Conservation (phyloP, 2,113 vertebrate species). For the Pagrus major region DNA sequence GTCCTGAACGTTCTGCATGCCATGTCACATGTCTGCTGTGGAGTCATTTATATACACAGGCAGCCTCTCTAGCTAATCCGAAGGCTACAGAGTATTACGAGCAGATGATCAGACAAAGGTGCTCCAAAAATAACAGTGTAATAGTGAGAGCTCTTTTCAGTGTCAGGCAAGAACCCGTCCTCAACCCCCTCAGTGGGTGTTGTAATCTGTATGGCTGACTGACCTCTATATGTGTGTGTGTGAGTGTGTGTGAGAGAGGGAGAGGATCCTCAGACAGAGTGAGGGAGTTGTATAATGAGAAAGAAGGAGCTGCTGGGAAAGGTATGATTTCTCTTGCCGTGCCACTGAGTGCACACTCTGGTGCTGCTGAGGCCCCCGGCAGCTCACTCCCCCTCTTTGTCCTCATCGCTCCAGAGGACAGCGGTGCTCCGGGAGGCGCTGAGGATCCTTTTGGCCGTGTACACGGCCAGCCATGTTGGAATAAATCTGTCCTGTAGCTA, state of each 20-base stretch:
- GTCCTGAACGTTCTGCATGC: background rate
- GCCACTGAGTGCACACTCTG: constrained; percentile 17
- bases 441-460: constrained; percentile 34
- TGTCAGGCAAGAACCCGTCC: constrained; percentile 31
- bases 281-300: constrained; percentile 54
- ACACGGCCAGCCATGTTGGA: constrained; percentile 36
- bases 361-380: constrained; percentile 14
- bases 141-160: constrained; percentile 27
- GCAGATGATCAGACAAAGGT: constrained; percentile 13
- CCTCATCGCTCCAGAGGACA: constrained; percentile 47
- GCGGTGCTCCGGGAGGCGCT: constrained; percentile 17
- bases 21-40: background rate
- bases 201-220: constrained; percentile 59
- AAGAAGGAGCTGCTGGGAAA: constrained; percentile 20
- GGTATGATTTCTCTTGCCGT: constrained; percentile 39
- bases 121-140: constrained; percentile 36
- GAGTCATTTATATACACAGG: background rate
- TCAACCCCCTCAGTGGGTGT: constrained; percentile 23
- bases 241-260: background rate
- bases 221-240: constrained; percentile 28
- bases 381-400: constrained; percentile 43
- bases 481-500: constrained; percentile 44
- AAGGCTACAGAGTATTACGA: background rate
- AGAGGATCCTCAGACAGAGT: constrained; percentile 37
- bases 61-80: background rate